Conservation (phyloP, 2,888 invertebrate genomes). For the Cataglyphis rosenhaueri region DNA sequence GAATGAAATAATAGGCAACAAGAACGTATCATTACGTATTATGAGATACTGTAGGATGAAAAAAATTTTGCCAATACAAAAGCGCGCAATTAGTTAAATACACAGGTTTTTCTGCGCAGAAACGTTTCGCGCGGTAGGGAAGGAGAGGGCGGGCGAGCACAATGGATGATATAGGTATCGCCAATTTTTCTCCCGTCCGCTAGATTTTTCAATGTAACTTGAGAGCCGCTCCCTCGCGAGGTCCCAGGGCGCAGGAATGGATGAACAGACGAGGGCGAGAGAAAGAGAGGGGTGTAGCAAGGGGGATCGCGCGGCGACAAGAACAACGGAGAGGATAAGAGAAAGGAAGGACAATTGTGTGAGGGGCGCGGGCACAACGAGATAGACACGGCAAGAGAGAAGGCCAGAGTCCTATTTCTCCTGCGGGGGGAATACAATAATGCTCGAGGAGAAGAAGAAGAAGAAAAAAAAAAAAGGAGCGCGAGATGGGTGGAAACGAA, state of each 20-base stretch:
- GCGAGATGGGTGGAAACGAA: conserved; percentile 75
- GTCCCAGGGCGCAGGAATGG: conserved; percentile 76
- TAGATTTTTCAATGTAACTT: conserved; percentile 81
- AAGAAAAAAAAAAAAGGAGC: conserved; percentile 66
- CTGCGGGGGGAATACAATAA: conserved; percentile 79
- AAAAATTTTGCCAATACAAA: background rate
- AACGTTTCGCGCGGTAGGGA: conserved; percentile 57
- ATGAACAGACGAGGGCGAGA: conserved; percentile 72
- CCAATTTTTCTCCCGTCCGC: conserved; percentile 80
- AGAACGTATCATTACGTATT: conserved; percentile 12
- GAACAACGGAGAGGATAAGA: conserved; percentile 70
- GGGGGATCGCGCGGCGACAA: conserved; percentile 72
- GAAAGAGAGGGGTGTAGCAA: conserved; percentile 67
- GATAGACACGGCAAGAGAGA: conserved; percentile 69
- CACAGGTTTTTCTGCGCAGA: conserved; percentile 54
- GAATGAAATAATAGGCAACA: background rate
- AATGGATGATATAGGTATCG: conserved; percentile 79
- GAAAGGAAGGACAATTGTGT: conserved; percentile 69
- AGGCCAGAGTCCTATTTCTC: conserved; percentile 73
- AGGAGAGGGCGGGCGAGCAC: conserved; percentile 64
- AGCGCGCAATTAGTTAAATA: conserved; percentile 66
- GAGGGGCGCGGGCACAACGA: conserved; percentile 66
- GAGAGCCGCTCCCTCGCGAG: conserved; percentile 77
- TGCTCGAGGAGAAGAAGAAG: conserved; percentile 65
- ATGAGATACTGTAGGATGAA: background rate